These are phyloP conservation scores for Tipula vernalis DNA, from an alignment of 2,888 invertebrate genomes.

Conservation along the genomic window DNA sequence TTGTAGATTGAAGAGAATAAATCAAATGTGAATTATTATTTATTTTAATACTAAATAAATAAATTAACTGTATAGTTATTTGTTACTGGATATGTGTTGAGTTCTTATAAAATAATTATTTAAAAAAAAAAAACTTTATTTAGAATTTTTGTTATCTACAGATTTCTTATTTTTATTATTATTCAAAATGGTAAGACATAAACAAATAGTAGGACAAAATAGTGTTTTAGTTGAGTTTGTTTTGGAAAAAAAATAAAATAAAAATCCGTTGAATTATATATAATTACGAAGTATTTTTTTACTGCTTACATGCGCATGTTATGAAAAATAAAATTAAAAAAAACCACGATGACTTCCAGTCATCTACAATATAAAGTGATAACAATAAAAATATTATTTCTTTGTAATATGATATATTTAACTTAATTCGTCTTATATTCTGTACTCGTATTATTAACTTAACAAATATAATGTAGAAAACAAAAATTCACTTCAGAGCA, in stretches of 20 bases:
- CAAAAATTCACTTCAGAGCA: background rate
- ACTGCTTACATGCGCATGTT: background rate
- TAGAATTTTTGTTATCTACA: background rate
- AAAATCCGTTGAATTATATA: background rate
- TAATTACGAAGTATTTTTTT: slow-evolving; percentile 4
- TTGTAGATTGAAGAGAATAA: background rate
- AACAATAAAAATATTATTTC: background rate
- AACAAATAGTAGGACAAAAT: background rate
- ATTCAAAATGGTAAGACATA: background rate
- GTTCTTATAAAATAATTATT: background rate
- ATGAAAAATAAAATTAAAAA: background rate
- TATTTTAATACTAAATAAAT: background rate
- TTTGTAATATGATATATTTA: background rate
- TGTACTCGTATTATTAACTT: background rate
- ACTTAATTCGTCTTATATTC: background rate
- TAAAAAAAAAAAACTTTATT: background rate
- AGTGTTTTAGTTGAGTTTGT: background rate
- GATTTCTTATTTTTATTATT: background rate
- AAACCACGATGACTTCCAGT: background rate
- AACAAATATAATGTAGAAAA: background rate
- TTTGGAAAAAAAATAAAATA: background rate
- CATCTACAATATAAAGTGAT: background rate
- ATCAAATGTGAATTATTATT: background rate
- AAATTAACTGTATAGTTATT: background rate
- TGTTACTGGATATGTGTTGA: background rate